A percentile compares a stretch with the other conserved stretches of the same genome.
These are phyloP conservation scores for Acridotheres tristis DNA, from an alignment of 2,797 vertebrate species.

Conservation along the genomic window DNA sequence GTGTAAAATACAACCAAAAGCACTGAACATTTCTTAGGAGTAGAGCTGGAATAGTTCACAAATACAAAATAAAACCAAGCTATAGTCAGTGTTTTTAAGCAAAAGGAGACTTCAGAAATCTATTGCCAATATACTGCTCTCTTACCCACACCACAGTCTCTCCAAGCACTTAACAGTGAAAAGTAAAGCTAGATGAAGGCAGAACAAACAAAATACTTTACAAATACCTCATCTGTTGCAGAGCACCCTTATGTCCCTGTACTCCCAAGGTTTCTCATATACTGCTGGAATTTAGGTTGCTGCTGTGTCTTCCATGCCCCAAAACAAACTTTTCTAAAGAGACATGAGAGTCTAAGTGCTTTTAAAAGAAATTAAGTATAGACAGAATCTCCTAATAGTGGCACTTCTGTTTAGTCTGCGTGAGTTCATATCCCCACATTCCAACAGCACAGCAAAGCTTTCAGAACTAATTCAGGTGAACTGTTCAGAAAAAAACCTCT, in stretches of 20 bases:
- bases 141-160: not conserved
- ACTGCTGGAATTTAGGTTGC: not conserved
- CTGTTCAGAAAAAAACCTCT: not conserved
- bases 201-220: not conserved
- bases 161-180: not conserved
- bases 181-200: not conserved
- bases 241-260: slow-evolving; percentile 31
- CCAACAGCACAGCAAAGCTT: not conserved
- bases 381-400: not conserved
- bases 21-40: not conserved
- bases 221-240: not conserved
- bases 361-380: not conserved
- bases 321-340: not conserved
- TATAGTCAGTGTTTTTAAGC: not conserved
- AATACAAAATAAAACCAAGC: not conserved
- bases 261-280: not conserved
- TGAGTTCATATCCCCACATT: not conserved
- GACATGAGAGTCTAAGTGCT: not conserved
- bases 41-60: not conserved
- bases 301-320: not conserved
- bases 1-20: not conserved
- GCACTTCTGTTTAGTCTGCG: not conserved
- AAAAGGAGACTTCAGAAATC: not conserved
- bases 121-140: not conserved
- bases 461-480: not conserved